These are phyloP conservation scores for Drosophila mimica DNA, from an alignment of 2,888 invertebrate genomes.

Conservation along the genomic window DNA sequence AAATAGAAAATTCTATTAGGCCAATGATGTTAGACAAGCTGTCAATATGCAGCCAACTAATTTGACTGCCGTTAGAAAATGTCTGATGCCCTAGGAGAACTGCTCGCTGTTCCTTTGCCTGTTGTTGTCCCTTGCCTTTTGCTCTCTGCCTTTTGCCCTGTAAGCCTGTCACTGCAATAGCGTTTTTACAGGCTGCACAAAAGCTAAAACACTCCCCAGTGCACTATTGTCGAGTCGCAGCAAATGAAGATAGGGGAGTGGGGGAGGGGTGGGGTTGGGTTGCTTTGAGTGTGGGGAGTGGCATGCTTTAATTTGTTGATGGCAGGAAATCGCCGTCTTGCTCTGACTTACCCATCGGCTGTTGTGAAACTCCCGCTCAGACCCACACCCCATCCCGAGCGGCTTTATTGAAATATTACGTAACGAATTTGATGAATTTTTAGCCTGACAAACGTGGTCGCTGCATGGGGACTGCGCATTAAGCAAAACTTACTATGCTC, in stretches of 20 bases:
- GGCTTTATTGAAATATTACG: constrained; percentile 79
- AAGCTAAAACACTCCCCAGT: constrained; percentile 69
- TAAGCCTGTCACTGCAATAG: constrained; percentile 27
- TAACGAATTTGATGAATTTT: constrained; percentile 81
- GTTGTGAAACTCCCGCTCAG: not conserved
- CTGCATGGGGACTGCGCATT: constrained; percentile 73
- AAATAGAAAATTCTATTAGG: constrained; percentile 66
- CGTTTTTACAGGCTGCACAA: constrained; percentile 44
- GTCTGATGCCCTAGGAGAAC: constrained; percentile 28
- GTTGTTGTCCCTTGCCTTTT: not conserved
- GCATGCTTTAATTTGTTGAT: constrained; percentile 75
- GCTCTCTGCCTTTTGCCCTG: not conserved
- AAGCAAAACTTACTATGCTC: constrained; percentile 60
- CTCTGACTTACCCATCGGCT: not conserved
- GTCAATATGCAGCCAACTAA: constrained; percentile 67
- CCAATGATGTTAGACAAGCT: constrained; percentile 40
- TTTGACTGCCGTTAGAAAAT: constrained; percentile 53
- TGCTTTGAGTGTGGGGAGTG: constrained; percentile 18
- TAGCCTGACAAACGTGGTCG: constrained; percentile 62
- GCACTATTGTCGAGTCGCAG: constrained; percentile 62
- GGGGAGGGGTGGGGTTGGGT: not conserved
- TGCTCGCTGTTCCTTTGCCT: too few species aligned
- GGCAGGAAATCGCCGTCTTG: constrained; percentile 36
- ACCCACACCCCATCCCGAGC: not conserved
- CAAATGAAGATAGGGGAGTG: not conserved